Evolutionary conservation across 1,140 invertebrate genomes (phyloP).

Genomic region (Proctacanthus coquilletti): DNA sequence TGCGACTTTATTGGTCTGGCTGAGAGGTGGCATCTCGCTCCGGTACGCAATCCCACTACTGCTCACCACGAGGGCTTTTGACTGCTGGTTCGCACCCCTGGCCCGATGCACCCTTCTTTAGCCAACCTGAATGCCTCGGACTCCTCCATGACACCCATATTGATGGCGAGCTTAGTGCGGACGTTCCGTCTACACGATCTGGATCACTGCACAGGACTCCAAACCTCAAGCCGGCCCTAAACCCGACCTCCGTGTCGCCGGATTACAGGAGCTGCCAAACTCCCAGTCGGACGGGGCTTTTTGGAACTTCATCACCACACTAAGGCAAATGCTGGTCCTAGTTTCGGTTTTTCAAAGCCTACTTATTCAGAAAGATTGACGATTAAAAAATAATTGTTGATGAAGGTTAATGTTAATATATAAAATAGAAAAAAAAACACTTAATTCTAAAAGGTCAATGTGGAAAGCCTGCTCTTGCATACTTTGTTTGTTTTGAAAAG

Average conservation of each 20-base stretch:
- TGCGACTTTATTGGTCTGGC: conserved; percentile 68
- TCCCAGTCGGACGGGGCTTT: too few relatives aligned
- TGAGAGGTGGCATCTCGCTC: conserved; percentile 62
- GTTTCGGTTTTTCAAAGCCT: too few relatives aligned
- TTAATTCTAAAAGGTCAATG: too few relatives aligned
- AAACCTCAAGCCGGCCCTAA: conserved; percentile 66
- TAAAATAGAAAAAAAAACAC: too few relatives aligned
- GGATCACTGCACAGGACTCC: conserved; percentile 44
- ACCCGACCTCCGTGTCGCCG: conserved; percentile 70
- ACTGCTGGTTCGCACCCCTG: conserved; percentile 86
- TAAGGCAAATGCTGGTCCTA: too few relatives aligned
- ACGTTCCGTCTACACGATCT: conserved; percentile 55
- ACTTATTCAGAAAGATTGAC: too few relatives aligned
- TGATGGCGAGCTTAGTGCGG: conserved; percentile 71
- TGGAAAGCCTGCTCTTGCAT: too few relatives aligned
- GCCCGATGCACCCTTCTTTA: conserved; percentile 82
- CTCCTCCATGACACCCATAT: conserved; percentile 70
- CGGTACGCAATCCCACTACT: conserved; percentile 89
- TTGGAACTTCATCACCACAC: too few relatives aligned
- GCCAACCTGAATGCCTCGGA: conserved; percentile 59
- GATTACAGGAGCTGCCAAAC: conserved; percentile 79
- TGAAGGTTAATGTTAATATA: too few relatives aligned
- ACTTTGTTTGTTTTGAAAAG: too few relatives aligned
- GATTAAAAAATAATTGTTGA: too few relatives aligned
- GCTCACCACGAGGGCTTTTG: conserved; percentile 82